Base-by-base conservation (phyloP, 2,888 invertebrate species). In the Apomyelois bistriatella region DNA sequence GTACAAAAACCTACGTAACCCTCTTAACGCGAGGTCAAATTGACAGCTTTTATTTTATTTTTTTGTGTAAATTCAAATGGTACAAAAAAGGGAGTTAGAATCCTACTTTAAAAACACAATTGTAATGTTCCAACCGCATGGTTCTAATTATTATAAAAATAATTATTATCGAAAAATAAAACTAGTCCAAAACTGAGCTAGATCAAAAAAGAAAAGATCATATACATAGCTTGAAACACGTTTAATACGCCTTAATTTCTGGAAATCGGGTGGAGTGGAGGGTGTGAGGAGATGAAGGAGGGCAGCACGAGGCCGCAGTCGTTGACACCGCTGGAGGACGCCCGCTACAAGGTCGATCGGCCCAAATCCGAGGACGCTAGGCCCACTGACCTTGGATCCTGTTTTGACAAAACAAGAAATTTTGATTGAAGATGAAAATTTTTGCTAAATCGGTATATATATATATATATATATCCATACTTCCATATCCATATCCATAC, bases 311-410 rank as follows among this genome's bases (percentile, higher is more conserved):
- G 72, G 70, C 68, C 64, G 76, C 84, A 82, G 89, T 83, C 88
- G 79, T 81, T 88, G 88, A 89, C 89, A 82, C 79, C 70, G 77
- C 68, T 72, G 80, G 83, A 85, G 86, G 88, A 83, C 85, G 71
- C 76, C 51, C 64, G 70, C 65, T 66, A 70, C 85, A 86, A 87
- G 87, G 88, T 87, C 84, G 74, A 71, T 61, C 61, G 70, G 68
- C 70, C 77, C 66, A 73, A 78, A 82, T 70, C 66, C 55, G 61
- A 64, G 66, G 64, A 64, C 65, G 56, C 40, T 64, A 68, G 72
- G 65, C 67, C 61, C 47, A 42, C 38, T 48, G 49, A 59, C 57
- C 57, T 57, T 58, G 58, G 22, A 49, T 42, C 37, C 49, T 32
- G 30, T 51, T 47, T 32, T 32, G 15, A 36, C 16, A 43, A 43